Conservation (phyloP, 2,113 vertebrate species). For the Notarius quadriscutis region DNA sequence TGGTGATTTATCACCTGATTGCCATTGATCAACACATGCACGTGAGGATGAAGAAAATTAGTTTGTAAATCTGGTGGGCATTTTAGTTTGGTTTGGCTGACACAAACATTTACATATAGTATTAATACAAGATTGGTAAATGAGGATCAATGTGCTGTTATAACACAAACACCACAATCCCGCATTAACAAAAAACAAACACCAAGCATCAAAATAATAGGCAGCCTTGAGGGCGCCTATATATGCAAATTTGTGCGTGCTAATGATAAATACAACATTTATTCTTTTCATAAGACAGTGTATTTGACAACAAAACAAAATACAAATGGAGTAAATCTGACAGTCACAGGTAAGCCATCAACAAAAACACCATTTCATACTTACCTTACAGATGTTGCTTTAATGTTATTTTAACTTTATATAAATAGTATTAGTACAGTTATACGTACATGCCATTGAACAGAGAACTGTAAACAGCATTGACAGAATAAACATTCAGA, state of each 20-base stretch:
- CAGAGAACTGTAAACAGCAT: not conserved
- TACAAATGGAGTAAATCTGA: not conserved
- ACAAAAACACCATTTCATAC: not conserved
- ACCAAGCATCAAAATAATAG: not conserved
- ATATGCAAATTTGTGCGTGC: not conserved
- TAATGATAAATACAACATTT: not conserved
- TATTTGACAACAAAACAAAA: not conserved
- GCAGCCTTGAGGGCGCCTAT: not conserved
- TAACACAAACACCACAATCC: not conserved
- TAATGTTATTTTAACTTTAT: not conserved
- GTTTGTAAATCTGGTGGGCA: too few species aligned
- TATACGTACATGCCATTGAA: not conserved
- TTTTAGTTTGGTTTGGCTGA: not conserved
- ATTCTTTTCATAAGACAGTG: not conserved
- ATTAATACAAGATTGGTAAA: not conserved
- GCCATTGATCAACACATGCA: not conserved
- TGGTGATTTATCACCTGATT: not conserved
- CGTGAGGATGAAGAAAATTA: not conserved
- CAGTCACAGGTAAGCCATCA: not conserved
- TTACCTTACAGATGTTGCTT: not conserved
- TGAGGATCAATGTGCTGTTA: not conserved
- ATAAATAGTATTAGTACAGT: not conserved
- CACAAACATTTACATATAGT: not conserved
- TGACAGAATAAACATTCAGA: not conserved
- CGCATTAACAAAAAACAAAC: not conserved